These are phyloP conservation scores for Drosophila kikkawai DNA, from an alignment of 1,140 invertebrate species.

Conservation along the genomic window DNA sequence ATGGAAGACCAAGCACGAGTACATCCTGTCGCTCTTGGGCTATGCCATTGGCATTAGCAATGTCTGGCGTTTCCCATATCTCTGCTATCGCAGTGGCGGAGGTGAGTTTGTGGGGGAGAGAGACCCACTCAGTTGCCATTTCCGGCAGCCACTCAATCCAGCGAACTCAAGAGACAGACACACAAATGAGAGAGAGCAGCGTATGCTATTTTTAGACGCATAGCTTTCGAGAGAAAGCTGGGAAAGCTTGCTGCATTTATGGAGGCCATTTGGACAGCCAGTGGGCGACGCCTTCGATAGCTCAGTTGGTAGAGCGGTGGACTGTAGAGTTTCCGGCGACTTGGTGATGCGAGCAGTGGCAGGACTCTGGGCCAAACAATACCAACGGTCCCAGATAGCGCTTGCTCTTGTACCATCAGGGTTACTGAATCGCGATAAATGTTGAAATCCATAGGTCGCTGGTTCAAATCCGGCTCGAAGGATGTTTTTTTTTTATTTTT, in stretches of 20 bases:
- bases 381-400: constrained; percentile 52
- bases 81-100: constrained; percentile 88
- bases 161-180: constrained; percentile 19
- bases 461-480: constrained; percentile 91
- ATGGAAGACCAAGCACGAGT: constrained; percentile 90
- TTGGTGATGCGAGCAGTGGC: constrained; percentile 61
- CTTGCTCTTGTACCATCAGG: constrained; percentile 60
- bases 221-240: constrained; percentile 77
- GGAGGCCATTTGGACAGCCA: constrained; percentile 17
- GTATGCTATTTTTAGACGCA: constrained; percentile 54
- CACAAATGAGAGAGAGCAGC: constrained; percentile 9
- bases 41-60: constrained; percentile 93
- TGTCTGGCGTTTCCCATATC: constrained; percentile 93
- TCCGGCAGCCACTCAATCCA: constrained; percentile 3
- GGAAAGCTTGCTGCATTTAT: constrained; percentile 37
- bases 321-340: constrained; percentile 88
- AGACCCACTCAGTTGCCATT: background rate
- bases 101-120: constrained; percentile 59
- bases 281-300: constrained; percentile 89
- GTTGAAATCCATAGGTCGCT: constrained; percentile 89
- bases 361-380: constrained; percentile 59
- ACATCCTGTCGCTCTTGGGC: constrained; percentile 89
- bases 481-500: constrained; percentile 77
- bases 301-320: constrained; percentile 96
- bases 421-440: constrained; percentile 53